phyloP scores from a whole-genome alignment of 2,797 vertebrate genomes.

The Sebastes kiyomatsui region DNA sequence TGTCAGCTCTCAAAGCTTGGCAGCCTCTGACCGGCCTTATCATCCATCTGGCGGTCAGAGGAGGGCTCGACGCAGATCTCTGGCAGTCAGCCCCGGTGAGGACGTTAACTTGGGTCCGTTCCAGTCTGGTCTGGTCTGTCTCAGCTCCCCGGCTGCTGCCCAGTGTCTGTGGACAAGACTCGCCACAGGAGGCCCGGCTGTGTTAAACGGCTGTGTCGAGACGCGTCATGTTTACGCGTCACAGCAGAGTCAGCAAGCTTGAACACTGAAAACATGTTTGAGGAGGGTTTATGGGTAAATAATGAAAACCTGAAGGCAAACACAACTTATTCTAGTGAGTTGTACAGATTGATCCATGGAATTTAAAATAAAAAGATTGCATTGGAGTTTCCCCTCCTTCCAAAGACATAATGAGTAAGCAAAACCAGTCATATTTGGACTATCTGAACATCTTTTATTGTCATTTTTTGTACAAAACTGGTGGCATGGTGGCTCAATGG shows the following conservation, averaged over 20 bases:
- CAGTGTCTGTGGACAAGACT: constrained; percentile 6
- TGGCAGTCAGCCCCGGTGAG: constrained; percentile 23
- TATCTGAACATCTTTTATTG: no score
- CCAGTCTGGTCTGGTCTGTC: constrained; percentile 21
- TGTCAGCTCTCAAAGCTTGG: constrained; percentile 17
- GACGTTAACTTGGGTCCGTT: constrained; percentile 8
- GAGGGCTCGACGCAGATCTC: constrained; percentile 10
- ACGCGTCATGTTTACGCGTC: neutral
- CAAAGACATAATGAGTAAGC: neutral
- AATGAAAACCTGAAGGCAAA: neutral
- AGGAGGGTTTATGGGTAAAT: neutral
- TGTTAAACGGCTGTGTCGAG: constrained; percentile 1
- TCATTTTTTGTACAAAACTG: neutral
- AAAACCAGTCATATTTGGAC: neutral
- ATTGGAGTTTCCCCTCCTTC: neutral
- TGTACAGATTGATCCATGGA: neutral
- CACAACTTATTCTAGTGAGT: neutral
- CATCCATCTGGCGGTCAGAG: constrained; percentile 43
- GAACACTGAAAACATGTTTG: neutral
- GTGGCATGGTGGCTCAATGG: neutral
- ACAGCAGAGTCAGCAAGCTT: neutral
- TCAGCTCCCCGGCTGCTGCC: constrained; percentile 4
- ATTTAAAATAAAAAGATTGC: neutral
- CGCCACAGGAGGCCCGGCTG: neutral
- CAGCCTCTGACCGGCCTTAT: constrained; percentile 41